phyloP scores from a whole-genome alignment of 2,888 invertebrate species.

The Geotrupes spiniger region DNA sequence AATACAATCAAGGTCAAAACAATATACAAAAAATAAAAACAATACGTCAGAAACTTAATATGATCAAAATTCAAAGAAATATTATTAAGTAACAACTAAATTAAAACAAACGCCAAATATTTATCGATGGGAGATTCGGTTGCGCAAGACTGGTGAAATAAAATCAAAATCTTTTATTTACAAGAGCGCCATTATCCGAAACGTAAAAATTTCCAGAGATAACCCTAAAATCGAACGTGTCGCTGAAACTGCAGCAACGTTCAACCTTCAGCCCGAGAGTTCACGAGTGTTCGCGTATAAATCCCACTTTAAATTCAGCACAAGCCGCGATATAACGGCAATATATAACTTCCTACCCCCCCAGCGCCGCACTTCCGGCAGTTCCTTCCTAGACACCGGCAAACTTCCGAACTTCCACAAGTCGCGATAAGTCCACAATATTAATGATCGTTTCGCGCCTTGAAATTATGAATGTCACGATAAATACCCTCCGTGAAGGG shows the following conservation, averaged over 20 bases:
- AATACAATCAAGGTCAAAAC: too few species aligned
- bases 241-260: constrained; percentile 6
- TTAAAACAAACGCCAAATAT: too few species aligned
- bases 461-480: constrained; percentile 31
- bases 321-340: constrained; percentile 31
- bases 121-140: too few species aligned
- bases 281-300: constrained; percentile 19
- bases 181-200: too few species aligned
- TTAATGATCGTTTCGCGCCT: constrained; percentile 30
- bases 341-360: constrained; percentile 32
- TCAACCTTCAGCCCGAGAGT: constrained; percentile 17
- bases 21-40: too few species aligned
- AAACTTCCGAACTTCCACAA: constrained; percentile 27
- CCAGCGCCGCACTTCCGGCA: constrained; percentile 22
- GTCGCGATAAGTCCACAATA: constrained; percentile 33
- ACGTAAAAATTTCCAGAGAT: too few species aligned
- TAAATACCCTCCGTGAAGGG: constrained; percentile 23
- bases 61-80: too few species aligned
- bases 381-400: constrained; percentile 29
- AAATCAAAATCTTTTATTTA: too few species aligned
- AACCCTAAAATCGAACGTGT: too few species aligned
- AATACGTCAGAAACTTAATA: too few species aligned
- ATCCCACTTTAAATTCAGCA: constrained; percentile 38
- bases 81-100: too few species aligned
- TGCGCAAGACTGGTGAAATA: too few species aligned